Evolutionary conservation across 2,797 vertebrate species (phyloP).

Genomic region (Myotis myotis): DNA sequence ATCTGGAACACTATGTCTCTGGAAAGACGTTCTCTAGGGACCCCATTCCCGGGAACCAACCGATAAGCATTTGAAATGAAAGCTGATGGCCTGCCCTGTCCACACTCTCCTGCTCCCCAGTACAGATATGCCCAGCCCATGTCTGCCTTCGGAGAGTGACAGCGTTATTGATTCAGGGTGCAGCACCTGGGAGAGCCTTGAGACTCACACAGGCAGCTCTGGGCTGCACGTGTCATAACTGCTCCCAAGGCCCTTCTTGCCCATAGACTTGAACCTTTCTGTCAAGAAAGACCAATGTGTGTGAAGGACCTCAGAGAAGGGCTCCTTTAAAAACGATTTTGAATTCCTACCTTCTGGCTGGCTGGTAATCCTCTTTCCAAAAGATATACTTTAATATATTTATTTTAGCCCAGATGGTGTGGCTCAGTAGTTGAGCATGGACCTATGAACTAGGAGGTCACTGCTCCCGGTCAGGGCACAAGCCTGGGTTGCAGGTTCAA

Average conservation of each 20-base stretch:
- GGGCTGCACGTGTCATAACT: background rate
- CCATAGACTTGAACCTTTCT: background rate
- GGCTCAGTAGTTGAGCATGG: no score
- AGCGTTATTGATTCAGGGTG: background rate
- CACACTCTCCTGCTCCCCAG: background rate
- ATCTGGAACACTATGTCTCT: background rate
- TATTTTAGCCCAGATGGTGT: background rate
- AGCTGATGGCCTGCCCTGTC: background rate
- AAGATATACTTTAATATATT: background rate
- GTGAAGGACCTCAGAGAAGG: background rate
- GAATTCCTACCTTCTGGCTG: background rate
- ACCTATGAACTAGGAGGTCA: no score
- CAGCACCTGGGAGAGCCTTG: background rate
- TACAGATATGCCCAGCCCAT: background rate
- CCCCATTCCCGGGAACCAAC: background rate
- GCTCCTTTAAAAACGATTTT: background rate
- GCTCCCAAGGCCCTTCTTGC: background rate
- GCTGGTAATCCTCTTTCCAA: background rate
- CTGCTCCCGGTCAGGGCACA: no score
- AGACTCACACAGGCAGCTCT: background rate
- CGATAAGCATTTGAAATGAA: background rate
- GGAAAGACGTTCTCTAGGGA: background rate
- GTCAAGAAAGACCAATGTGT: background rate
- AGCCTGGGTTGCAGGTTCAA: no score
- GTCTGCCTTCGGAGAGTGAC: background rate